phyloP scores from a whole-genome alignment of 2,888 invertebrate genomes.

The Asteroscopus sphinx region DNA sequence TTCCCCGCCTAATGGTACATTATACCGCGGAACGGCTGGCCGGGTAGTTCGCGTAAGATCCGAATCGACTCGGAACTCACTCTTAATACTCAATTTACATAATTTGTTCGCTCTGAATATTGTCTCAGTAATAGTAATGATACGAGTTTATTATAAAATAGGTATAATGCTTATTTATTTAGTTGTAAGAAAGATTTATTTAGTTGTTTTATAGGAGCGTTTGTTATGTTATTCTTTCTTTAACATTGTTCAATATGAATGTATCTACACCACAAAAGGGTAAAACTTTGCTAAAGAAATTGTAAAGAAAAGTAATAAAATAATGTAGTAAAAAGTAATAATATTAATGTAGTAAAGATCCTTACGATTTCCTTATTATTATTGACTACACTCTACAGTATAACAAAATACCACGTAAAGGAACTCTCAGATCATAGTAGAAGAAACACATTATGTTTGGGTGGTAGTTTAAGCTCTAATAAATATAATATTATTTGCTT shows the following conservation, averaged over 20 bases:
- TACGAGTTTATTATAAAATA: conserved; percentile 15
- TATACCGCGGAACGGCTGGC: conserved; percentile 17
- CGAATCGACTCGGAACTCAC: conserved; percentile 33
- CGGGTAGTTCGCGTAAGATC: conserved; percentile 6
- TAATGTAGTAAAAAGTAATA: too few species aligned
- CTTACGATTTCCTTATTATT: too few species aligned
- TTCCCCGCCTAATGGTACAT: conserved; percentile 36
- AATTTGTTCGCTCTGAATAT: conserved; percentile 44
- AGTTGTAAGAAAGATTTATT: background rate
- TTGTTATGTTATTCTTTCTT: background rate
- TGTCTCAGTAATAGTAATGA: conserved; percentile 22
- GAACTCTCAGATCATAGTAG: too few species aligned
- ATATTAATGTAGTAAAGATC: too few species aligned
- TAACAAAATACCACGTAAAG: too few species aligned
- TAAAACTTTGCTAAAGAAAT: too few species aligned
- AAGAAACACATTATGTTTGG: too few species aligned
- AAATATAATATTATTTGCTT: background rate
- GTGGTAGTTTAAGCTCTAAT: background rate
- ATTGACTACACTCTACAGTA: too few species aligned
- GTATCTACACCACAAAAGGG: too few species aligned
- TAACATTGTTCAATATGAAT: too few species aligned
- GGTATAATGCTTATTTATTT: background rate
- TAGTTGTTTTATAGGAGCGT: background rate
- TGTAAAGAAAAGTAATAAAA: too few species aligned
- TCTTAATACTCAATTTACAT: conserved; percentile 62